phyloP scores from a whole-genome alignment of 2,797 vertebrate species.

The Sardinella longiceps region DNA sequence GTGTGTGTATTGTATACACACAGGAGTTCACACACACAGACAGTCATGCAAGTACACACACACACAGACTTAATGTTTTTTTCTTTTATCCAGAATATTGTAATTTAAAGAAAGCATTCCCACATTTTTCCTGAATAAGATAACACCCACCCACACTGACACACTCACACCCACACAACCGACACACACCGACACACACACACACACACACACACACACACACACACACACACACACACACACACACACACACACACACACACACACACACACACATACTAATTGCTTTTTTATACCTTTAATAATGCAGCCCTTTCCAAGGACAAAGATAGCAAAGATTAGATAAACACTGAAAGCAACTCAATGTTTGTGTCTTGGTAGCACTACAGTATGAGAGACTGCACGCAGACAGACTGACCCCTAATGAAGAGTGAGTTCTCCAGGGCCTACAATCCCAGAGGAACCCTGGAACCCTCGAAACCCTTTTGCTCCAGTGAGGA shows the following conservation, averaged over 20 bases:
- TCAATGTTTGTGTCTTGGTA: not conserved
- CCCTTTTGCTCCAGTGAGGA: not conserved
- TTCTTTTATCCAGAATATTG: not conserved
- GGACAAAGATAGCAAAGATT: slow-evolving; percentile 3
- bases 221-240: too few relatives aligned
- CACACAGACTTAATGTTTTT: not conserved
- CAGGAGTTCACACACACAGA: not conserved
- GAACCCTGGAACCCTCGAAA: not conserved
- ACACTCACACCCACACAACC: too few relatives aligned
- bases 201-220: too few relatives aligned
- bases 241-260: too few relatives aligned
- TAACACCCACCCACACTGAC: too few relatives aligned
- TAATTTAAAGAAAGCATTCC: not conserved
- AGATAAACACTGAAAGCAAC: not conserved
- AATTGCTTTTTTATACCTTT: not conserved
- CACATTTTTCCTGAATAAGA: not conserved
- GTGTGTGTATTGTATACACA: not conserved
- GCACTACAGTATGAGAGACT: not conserved
- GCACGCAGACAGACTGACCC: too few relatives aligned
- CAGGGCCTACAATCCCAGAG: not conserved
- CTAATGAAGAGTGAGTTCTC: not conserved
- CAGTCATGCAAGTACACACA: not conserved
- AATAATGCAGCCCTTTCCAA: not conserved
- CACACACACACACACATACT: not conserved
- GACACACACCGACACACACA: too few relatives aligned